Base-by-base conservation (phyloP, 2,888 invertebrate species). In the Oscheius onirici region DNA sequence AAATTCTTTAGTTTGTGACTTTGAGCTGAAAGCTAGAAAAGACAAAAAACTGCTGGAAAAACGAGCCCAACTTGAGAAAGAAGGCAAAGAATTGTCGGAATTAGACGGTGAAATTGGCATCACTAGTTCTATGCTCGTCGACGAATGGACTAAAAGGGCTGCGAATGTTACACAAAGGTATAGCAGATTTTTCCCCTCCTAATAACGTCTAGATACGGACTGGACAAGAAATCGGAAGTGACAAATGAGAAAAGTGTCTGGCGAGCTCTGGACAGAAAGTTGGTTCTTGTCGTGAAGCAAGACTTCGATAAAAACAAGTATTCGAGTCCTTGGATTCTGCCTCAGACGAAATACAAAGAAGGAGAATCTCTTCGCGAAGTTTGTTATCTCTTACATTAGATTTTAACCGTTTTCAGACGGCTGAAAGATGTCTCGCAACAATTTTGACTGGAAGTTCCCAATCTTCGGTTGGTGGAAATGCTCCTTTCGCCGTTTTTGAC, bases 11-110 rank as follows among this genome's bases (percentile, higher is more conserved):
- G 70, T 83, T 61, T 79, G 75, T 17, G 81, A 86, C 71, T 85
- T 80, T 73, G 86, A 86, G 66, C 63, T 86, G 55, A 81, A 83
- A 44, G 70, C 78, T 5, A 82, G 67, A 43, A 83, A 86, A 58
- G 86, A 86, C 70, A 66, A 78, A 46, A 73, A 75, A 67, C 73
- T 85, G 61, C 52, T 86, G 17, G 80, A 73, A 28, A 76, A 77
- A 44, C 75, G 83, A 34, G 76, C 73, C 15, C 70, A 81, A 58
- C 61, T 86, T 26, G 76, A 83, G 20, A 73, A 69, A 17, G 82
- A 84, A 46, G 86, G 86, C 46, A 83, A 84, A 65, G 85, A 84
- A 73, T 75, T 86, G 28, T 83, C 84, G 34, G 82, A 84, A 67
- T 68, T 86, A 46, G 86, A 86, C 54, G 86, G 86, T 22, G 80